Percentiles rank a stretch among this genome's conserved stretches.
phyloP scores from a whole-genome alignment of 2,888 invertebrate genomes.

The Xestia ashworthii region DNA sequence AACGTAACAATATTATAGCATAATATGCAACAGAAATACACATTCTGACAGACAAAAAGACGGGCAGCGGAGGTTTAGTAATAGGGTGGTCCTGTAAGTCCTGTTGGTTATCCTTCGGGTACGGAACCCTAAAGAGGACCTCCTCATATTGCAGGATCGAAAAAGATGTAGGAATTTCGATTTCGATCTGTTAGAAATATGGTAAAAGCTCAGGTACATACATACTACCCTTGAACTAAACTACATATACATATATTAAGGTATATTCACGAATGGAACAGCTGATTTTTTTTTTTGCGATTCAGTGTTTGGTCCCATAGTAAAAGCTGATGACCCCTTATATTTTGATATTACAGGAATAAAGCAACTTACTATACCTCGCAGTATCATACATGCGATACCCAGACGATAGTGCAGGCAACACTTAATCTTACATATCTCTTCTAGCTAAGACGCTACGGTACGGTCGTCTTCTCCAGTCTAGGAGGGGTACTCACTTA shows the following conservation, averaged over 20 bases:
- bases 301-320: no score
- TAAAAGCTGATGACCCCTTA: no score
- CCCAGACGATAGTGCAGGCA: constrained; percentile 15
- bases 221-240: neutral
- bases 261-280: no score
- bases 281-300: no score
- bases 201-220: neutral
- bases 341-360: neutral
- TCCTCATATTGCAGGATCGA: neutral
- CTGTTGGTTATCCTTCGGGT: no score
- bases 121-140: neutral
- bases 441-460: constrained; percentile 16
- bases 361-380: neutral
- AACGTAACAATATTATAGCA: no score
- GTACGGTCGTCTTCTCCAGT: constrained; percentile 8
- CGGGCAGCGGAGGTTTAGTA: no score
- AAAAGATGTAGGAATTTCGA: neutral
- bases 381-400: neutral
- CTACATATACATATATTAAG: no score
- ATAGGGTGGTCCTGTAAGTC: no score
- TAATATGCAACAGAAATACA: no score
- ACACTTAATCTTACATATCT: constrained; percentile 20
- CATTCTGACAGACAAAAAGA: no score
- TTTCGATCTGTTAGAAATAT: neutral
- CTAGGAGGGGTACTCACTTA: constrained; percentile 16